Conservation (phyloP, 2,797 vertebrate genomes). For the Neosilurus mollespiculum region DNA sequence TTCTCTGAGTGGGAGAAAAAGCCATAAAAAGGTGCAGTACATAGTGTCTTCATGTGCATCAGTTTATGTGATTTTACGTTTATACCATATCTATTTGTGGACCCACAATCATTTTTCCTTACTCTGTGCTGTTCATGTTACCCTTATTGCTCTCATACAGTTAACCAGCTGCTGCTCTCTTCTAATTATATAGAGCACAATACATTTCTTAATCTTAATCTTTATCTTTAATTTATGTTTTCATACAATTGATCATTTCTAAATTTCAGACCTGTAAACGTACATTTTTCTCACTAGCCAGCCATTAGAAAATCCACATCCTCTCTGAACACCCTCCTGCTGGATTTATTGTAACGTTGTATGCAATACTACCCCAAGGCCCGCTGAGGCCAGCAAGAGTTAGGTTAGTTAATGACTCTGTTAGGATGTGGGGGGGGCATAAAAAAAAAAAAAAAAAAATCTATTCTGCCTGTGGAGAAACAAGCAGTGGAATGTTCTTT, state of each 20-base stretch:
- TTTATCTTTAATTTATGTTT: too few species aligned
- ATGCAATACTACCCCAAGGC: constrained; percentile 48
- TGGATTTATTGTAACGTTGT: constrained; percentile 58
- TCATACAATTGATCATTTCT: constrained; percentile 1
- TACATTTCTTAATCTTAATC: neutral
- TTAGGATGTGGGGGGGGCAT: constrained; percentile 48
- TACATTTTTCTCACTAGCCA: constrained; percentile 35
- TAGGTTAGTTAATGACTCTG: constrained; percentile 59
- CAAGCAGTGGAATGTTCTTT: constrained; percentile 38
- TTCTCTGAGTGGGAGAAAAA: constrained; percentile 46
- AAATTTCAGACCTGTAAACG: constrained; percentile 17
- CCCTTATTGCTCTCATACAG: constrained; percentile 1
- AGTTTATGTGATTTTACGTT: constrained; percentile 9
- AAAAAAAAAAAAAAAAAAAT: constrained; percentile 43
- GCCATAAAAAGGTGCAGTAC: neutral
- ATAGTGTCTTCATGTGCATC: constrained; percentile 3
- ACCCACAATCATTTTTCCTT: constrained; percentile 13
- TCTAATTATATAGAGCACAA: constrained; percentile 24
- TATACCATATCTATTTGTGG: constrained; percentile 3
- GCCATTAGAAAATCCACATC: constrained; percentile 51
- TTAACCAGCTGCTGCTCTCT: neutral
- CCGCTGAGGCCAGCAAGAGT: constrained; percentile 41
- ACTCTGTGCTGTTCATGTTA: constrained; percentile 22
- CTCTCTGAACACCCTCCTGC: constrained; percentile 42
- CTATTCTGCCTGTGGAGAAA: constrained; percentile 42